Percentiles rank a stretch among this genome's conserved stretches.
Conservation (phyloP, 1,140 invertebrate genomes). For the Eriocheir sinensis region DNA sequence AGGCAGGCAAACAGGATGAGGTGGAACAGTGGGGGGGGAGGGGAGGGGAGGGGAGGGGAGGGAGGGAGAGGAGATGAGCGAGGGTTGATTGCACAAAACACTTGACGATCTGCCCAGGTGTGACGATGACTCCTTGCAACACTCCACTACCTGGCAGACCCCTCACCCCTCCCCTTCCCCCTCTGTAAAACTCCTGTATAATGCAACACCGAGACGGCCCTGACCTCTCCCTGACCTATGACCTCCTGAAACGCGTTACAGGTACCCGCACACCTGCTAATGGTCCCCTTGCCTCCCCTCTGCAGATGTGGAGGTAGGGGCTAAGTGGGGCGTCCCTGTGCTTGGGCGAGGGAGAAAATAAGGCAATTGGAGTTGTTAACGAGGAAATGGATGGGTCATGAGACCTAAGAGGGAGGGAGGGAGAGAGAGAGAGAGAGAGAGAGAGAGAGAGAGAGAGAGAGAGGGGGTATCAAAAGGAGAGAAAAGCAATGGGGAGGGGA, state of each 20-base stretch:
- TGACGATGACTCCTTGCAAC: background rate
- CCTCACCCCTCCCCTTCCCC: background rate
- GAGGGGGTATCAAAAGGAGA: background rate
- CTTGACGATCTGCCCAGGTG: background rate
- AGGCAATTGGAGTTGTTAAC: background rate
- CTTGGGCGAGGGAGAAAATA: background rate
- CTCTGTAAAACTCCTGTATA: background rate
- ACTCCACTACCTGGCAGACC: background rate
- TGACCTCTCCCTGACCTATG: background rate
- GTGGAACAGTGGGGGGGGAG: too few relatives aligned
- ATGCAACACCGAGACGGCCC: background rate
- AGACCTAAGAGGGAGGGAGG: background rate
- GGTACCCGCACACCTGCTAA: too few relatives aligned
- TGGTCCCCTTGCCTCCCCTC: too few relatives aligned
- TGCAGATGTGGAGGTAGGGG: too few relatives aligned
- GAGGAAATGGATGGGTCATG: background rate
- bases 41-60: too few relatives aligned
- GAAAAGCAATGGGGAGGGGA: background rate
- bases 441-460: background rate
- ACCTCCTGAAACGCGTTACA: too few relatives aligned
- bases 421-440: background rate
- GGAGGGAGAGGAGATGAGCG: too few relatives aligned
- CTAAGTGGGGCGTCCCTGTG: too few relatives aligned
- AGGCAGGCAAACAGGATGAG: too few relatives aligned
- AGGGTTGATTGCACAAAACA: background rate